Evolutionary conservation across 2,113 vertebrate genomes (phyloP), one percentile per base, ranked within the genome.

Genomic region (Xiphias gladius): DNA sequence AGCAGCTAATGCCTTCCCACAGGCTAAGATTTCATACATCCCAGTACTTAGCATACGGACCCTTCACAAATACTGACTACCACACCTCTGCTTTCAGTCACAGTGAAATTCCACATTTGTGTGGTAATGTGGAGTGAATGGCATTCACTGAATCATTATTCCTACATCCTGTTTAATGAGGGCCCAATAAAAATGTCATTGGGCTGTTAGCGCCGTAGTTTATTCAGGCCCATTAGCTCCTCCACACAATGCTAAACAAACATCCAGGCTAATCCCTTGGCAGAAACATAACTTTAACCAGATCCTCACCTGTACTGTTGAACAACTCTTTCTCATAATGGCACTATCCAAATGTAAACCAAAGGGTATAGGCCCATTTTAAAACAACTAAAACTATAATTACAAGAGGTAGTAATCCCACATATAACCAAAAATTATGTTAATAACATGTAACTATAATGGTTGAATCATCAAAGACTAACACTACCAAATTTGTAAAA

Each of bases 161-260:
- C 79, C 35, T 71, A 67, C 65, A 70, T 66, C 37, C 43, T 63
- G 19, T 76, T 85, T 90, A 75, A 85, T 58, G 82, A 59, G 41
- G n/a, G 26, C 12, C 48, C 35, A 62, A 63, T 88, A 78, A 85
- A 86, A 68, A 80, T 39, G 65, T 78, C 69, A 54, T 65, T 68
- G 5, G 8, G 28, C 20, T 6, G 2, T 79, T 32, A 57, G 20
- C 0, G 32, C 62, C 55, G 67, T n/a, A 16, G 71, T 72, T 62
- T 65, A 77, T 74, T 80, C 63, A 20, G 9, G 67, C 37, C 54
- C 61, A 63, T 84, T 57, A 68, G 41, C 63, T 79, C 58, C 64
- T 30, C 62, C 71, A 24, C 66, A 70, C 57, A 43, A 58, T 17
- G 26, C 76, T 76, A 52, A 71, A 58, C 54, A 68, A 72, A 67